Percentiles rank a stretch among this genome's conserved stretches.
Conservation (phyloP, 2,888 invertebrate species). For the Micropterix aruncella region DNA sequence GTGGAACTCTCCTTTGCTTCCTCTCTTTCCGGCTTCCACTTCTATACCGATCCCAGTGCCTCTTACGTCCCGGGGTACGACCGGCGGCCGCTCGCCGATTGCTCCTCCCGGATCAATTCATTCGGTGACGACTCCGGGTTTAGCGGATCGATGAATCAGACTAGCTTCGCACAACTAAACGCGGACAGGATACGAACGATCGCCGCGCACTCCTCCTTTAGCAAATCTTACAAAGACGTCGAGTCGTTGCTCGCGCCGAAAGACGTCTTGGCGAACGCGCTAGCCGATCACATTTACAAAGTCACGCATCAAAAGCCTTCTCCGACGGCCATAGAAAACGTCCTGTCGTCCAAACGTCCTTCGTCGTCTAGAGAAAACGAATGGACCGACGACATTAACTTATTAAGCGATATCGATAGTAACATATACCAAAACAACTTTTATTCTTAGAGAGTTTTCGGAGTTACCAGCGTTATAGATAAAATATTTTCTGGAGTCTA, state of each 20-base stretch:
- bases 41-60: too few relatives aligned
- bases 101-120: not conserved
- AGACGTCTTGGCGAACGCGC: slow-evolving; percentile 29
- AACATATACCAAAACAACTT: not conserved
- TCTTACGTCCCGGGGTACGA: not conserved
- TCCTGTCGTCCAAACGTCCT: slow-evolving; percentile 27
- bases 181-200: slow-evolving; percentile 32
- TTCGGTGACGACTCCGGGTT: not conserved
- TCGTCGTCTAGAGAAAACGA: slow-evolving; percentile 1
- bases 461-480: too few relatives aligned
- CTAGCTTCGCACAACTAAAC: slow-evolving; percentile 29
- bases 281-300: slow-evolving; percentile 36
- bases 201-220: slow-evolving; percentile 17
- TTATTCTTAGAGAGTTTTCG: not conserved
- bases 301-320: slow-evolving; percentile 39
- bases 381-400: not conserved
- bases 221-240: slow-evolving; percentile 8
- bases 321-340: slow-evolving; percentile 30
- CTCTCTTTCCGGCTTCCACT: slow-evolving; percentile 19
- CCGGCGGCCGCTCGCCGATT: not conserved
- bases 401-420: not conserved
- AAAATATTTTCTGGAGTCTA: too few relatives aligned
- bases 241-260: slow-evolving; percentile 27
- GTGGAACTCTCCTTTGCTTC: slow-evolving; percentile 28
- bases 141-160: slow-evolving; percentile 14